Base-by-base conservation (phyloP, 2,888 invertebrate species). In the Colostygia pectinataria region DNA sequence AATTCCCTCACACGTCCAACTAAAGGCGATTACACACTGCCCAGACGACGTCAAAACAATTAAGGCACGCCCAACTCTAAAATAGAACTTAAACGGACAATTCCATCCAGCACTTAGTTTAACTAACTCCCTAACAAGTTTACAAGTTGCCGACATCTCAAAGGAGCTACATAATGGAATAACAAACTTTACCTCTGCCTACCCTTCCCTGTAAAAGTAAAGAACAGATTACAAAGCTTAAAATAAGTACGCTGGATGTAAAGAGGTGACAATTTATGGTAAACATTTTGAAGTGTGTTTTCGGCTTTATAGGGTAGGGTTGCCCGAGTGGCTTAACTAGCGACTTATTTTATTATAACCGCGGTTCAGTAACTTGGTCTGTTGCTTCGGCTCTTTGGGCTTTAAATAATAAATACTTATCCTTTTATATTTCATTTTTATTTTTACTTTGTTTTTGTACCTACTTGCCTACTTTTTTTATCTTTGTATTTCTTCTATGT, bases 121-220 rank as follows among this genome's bases (percentile, higher is more conserved):
- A 44, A 52, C 48, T 54, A 71, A 76, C 65, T 68, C 51, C 6
- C 57, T 66, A 66, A 71, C 72, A 65, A 74, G 66, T 73, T 74
- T 61, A 72, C 64, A 66, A 68, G 59, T 74, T 57, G 61, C 57
- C 57, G 65, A 62, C 61, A 55, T 51, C 59, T 62, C 48, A 59
- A 44, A 56, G 49, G 55, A 61, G 56, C 45, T 38, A 55, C 59
- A 50, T 71, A 71, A 77, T 72, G 55, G 62, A 69, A 76, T 74
- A 68, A 70, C 66, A 57, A 75, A 69, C 55, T 72, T 63, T 20
- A 14, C 32, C 51, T 34, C 44, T 51, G 50, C 23, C 36, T 48
- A 42, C 61, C 59, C 63, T 48, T 39, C 60, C 59, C 60, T 59
- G 20, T 55, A 63, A 28, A 65, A 53, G 62, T 59, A 60, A 52